Evolutionary conservation across 1,140 invertebrate species (phyloP), one percentile per base, ranked within the genome.

Genomic region (Hermatobates lingyangjiaoensis): DNA sequence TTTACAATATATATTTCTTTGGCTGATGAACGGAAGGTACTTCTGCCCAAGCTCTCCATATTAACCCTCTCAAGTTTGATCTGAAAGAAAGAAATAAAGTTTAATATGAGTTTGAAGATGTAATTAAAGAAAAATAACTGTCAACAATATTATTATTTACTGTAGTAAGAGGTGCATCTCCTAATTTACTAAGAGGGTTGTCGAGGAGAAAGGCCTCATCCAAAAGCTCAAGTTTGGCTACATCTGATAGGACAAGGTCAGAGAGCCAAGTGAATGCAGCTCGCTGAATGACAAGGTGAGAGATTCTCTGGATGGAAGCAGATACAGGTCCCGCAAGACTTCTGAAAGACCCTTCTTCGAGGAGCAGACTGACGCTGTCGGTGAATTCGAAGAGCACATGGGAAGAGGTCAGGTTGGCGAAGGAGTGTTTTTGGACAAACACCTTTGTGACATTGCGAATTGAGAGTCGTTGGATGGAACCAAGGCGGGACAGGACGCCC

Each of bases 181-280:
- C 28, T 7, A 28, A 15, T 2, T 23, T 51, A 26, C 26, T 39
- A 45, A 15, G 26, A 24, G 50, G 26, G 12, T 18, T 49, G 27
- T 28, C 28, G n/a, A 53, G 27, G 18, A 50, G 40, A 56, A 76
- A 76, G 3, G 73, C 71, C 34, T 68, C 64, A 20, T 67, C 70
- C 54, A 73, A 71, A 18, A 76, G 60, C 15, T 71, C 60, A 20
- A 76, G 64, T 45, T 63, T 64, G 55, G 68, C 65, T 62, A 58
- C 50, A 20, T 53, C 47, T n/a, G 27, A 68, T 45, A 80, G 68
- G 30, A 62, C 69, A 58, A 79, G 70, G 52, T 71, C 69, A 18
- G 75, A 64, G 12, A 80, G 64, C 69, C 75, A 75, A 10, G 74
- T 76, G 54, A 82, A 81, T 0, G 77, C 72, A 34, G 71, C 66